A percentile compares a stretch with the other conserved stretches of the same genome.
Conservation (phyloP, 2,888 invertebrate genomes). For the Drosophila quinaria region DNA sequence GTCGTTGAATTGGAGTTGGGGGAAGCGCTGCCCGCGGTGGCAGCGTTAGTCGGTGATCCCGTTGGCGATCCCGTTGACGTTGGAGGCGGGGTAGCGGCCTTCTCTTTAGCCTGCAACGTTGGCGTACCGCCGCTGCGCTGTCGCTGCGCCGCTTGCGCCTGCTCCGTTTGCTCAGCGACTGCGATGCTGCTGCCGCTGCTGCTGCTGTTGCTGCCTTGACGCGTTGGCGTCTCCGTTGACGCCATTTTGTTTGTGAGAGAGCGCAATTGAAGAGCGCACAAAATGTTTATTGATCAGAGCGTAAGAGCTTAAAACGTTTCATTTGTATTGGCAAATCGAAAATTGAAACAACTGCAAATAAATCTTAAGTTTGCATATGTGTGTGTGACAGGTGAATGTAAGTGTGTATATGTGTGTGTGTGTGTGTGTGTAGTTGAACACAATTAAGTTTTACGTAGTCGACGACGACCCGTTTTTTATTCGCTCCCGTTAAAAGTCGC, state of each 20-base stretch:
- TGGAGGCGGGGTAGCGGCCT: constrained; percentile 37
- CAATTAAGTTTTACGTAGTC: constrained; percentile 25
- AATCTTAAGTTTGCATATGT: constrained; percentile 2
- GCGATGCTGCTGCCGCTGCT: constrained; percentile 11
- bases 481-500: constrained; percentile 32
- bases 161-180: constrained; percentile 44
- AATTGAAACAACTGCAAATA: constrained; percentile 7
- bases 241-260: constrained; percentile 60
- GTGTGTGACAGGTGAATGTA: constrained; percentile 10
- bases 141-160: constrained; percentile 67
- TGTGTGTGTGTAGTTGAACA: constrained; percentile 34
- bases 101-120: constrained; percentile 38
- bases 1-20: constrained; percentile 8
- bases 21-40: constrained; percentile 4
- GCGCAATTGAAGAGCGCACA: constrained; percentile 21
- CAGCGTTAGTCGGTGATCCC: constrained; percentile 24
- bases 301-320: constrained; percentile 13
- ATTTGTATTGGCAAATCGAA: constrained; percentile 17
- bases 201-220: constrained; percentile 17
- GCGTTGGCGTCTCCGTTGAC: constrained; percentile 57
- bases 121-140: constrained; percentile 67
- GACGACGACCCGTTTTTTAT: constrained; percentile 43
- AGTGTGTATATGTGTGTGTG: constrained; percentile 9
- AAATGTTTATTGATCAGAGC: constrained; percentile 38
- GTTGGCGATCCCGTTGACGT: constrained; percentile 28